phyloP scores from a whole-genome alignment of 2,113 vertebrate species.

The Seriola aureovittata region DNA sequence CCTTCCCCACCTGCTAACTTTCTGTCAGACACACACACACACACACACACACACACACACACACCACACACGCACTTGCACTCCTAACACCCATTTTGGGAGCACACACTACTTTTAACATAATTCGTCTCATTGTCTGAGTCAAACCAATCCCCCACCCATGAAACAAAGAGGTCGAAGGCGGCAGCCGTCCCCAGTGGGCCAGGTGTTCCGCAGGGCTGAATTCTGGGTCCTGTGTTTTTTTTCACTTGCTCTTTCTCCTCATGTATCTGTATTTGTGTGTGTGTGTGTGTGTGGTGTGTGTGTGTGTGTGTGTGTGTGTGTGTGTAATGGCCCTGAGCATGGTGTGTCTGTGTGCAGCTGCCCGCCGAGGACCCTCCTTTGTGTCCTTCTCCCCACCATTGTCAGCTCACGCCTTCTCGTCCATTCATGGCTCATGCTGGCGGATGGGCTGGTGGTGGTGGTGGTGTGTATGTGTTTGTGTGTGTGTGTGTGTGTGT shows the following conservation, averaged over 20 bases:
- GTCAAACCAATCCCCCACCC: slow-evolving; percentile 53
- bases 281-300: slow-evolving; percentile 22
- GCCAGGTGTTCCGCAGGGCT: slow-evolving; percentile 95
- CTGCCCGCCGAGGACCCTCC: slow-evolving; percentile 89
- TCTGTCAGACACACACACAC: slow-evolving; percentile 24
- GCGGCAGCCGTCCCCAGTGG: slow-evolving; percentile 88
- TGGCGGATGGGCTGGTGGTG: slow-evolving; percentile 81
- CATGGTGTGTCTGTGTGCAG: slow-evolving; percentile 92
- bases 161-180: slow-evolving; percentile 81
- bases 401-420: slow-evolving; percentile 72
- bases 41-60: slow-evolving; percentile 16
- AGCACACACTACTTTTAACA: slow-evolving; percentile 78
- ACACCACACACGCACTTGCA: slow-evolving; percentile 1
- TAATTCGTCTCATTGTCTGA: slow-evolving; percentile 82
- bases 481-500: slow-evolving; percentile 39
- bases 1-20: slow-evolving; percentile 64
- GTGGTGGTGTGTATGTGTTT: slow-evolving; percentile 40
- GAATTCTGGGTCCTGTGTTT: slow-evolving; percentile 54
- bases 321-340: slow-evolving; percentile 88
- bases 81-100: slow-evolving; percentile 79
- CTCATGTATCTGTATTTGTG: slow-evolving; percentile 53
- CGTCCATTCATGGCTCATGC: slow-evolving; percentile 90
- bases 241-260: slow-evolving; percentile 42
- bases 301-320: slow-evolving; percentile 67
- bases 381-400: slow-evolving; percentile 87